Evolutionary conservation across 2,797 vertebrate species (phyloP), one percentile per base, ranked within the genome.

Genomic region (Smutsia temminckii): DNA sequence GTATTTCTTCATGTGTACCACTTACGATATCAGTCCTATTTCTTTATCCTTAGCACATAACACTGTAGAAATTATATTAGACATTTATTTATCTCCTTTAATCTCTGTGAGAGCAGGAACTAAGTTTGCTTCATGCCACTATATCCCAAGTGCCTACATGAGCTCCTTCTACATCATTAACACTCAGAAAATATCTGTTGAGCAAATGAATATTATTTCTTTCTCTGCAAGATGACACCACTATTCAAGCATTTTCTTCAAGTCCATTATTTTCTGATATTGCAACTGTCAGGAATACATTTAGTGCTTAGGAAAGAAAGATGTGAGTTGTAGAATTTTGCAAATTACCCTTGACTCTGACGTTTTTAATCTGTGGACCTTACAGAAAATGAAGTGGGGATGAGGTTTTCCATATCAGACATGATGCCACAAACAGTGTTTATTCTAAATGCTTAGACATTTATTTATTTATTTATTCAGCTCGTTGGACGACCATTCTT

Each of bases 401-500:
- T 25, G 63, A 17, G 51, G 23, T 40, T 90, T 72, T 68, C 59
- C 77, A 3, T 71, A 13, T 64, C 23, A 6, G 29, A 27, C 6
- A 25, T 51, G 14, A 37, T 32, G 34, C 8, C 37, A 10, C 37
- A 18, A 37, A 20, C 1, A 32, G 23, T 27, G 40, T 59, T 80
- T 71, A 14, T 72, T 85, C 29, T 53, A 49, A 92, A 74, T 79
- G 23, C 51, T 74, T 53, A n/a, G 34, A 37, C 8, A n/a, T 21
- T 23, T 37, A 13, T 92, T 46, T 49, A 16, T 37, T 9, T 87
- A 20, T 69, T n/a, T 64, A 97, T 96, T 49, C 96, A 99, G 99
- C 98, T 99, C 85, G 96, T 98, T 95, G 99, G 99, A 75, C 98
- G 97, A 92, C 99, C 99, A 0, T 98, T 98, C 40, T 98, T 99